Base-by-base conservation (phyloP, 2,113 vertebrate genomes). In the Heterocephalus glaber region DNA sequence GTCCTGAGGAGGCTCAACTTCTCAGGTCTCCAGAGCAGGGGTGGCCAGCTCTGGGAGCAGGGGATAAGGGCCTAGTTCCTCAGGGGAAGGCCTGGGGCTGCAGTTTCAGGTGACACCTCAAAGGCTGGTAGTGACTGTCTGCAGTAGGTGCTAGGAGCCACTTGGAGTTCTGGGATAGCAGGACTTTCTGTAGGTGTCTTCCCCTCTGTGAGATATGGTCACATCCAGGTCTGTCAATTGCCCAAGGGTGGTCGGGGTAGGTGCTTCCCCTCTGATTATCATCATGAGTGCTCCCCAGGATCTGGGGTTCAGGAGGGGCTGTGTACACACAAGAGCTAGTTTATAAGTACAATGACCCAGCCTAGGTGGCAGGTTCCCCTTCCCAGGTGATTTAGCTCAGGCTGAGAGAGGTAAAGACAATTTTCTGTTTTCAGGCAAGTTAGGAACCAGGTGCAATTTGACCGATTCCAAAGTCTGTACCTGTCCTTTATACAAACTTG, bases 281-380 rank as follows among this genome's bases (percentile, higher is more conserved):
- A 14, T 2, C 0, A 0, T 20, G 28, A 33, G 6, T 20, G 3
- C 19, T 16, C 38, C 72, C 28, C 26, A 14, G 17, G 30, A 61
- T 4, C 13, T 0, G 0, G 41, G 35, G 80, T 33, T 17, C 10
- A 20, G 3, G 2, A 0, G 7, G 94, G 33, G 7, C 52, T 68
- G 8, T 41, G 47, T 8, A 26, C 26, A 26, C 38, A 17, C 16
- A 35, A 0, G 6, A 49, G 22, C 54, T 72, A 1, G 0, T 24
- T 49, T 12, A 30, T 1, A 54, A 1, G 8, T 13, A 49, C 13
- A 9, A 8, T 0, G 20, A 54, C 72, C 28, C 28, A 17, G 10
- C 5, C 4, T 1, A 10, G 14, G 41, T 0, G 5, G 19, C 61
- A 72, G 80, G 68, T 30, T 26, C 41, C 47, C 1, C 52, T 80